Base-by-base conservation (phyloP, 2,888 invertebrate genomes). In the Cheilosia grossa region DNA sequence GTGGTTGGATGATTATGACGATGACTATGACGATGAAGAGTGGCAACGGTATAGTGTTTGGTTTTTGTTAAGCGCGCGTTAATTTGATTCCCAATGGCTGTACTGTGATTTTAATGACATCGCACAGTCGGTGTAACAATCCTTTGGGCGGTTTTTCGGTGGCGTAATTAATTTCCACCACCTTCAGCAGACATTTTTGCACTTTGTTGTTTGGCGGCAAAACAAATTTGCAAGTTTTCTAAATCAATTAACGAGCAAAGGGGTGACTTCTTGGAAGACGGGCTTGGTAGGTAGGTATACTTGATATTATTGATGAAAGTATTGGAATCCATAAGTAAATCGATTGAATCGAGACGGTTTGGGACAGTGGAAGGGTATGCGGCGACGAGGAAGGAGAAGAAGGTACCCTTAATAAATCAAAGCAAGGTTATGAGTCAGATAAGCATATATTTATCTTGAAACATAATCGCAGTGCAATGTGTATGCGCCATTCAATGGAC, bases 1-100 rank as follows among this genome's bases (percentile, higher is more conserved):
- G 51, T 58, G 37, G 37, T 51, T 19, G 7, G 63, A 27, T 59
- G 59, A 24, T 67, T 54, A 27, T 69, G 21, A 21, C 1, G 61
- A 27, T 69, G 63, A 47, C 59, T 58, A 42, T 67, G 58, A 73
- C 61, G 67, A 67, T 63, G 83, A 73, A 69, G 58, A 78, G 54
- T 64, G 17, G 44, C 42, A 37, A 56, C 54, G 15, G 44, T 77
- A 79, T 30, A 30, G 86, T 87, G 86, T 87, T 87, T 87, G 86
- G 82, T 87, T 80, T 82, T 73, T 77, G 86, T 86, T 82, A 86
- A 82, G 69, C 80, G 82, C 75, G 82, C 87, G 87, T 86, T 87
- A 86, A 87, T 87, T 87, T 80, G 86, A 87, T 86, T 86, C 73
- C 79, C 82, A 72, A 17, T 78, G 59, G 59, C 66, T 63, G 66